Percentiles rank a stretch among this genome's conserved stretches.
Conservation (phyloP, 2,888 invertebrate species). For the Stictocephala bisonia region DNA sequence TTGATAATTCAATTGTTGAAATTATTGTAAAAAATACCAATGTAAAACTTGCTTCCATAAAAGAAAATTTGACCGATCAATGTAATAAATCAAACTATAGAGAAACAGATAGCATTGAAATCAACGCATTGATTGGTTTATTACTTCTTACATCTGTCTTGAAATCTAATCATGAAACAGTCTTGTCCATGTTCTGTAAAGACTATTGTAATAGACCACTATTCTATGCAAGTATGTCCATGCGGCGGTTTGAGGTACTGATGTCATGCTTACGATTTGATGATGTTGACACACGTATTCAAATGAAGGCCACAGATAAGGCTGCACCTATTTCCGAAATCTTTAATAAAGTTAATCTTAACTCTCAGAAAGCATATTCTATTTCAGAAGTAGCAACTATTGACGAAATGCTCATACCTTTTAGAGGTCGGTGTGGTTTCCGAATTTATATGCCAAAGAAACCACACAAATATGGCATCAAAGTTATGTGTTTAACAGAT, state of each 20-base stretch:
- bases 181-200: slow-evolving; percentile 28
- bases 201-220: slow-evolving; percentile 39
- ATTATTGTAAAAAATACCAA: neutral
- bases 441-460: slow-evolving; percentile 57
- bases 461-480: slow-evolving; percentile 58
- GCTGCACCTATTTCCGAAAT: slow-evolving; percentile 47
- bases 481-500: slow-evolving; percentile 55
- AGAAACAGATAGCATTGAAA: slow-evolving; percentile 25
- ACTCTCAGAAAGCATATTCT: slow-evolving; percentile 45
- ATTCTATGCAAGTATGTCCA: slow-evolving; percentile 31
- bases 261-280: slow-evolving; percentile 40
- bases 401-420: slow-evolving; percentile 28
- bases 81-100: slow-evolving; percentile 1
- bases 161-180: slow-evolving; percentile 4
- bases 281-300: slow-evolving; percentile 12
- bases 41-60: slow-evolving; percentile 4
- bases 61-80: neutral
- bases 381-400: slow-evolving; percentile 34
- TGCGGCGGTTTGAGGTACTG: slow-evolving; percentile 33
- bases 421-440: slow-evolving; percentile 49
- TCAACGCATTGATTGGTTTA: slow-evolving; percentile 38
- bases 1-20: neutral
- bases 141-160: slow-evolving; percentile 10
- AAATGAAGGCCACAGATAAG: slow-evolving; percentile 38
- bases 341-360: slow-evolving; percentile 44